phyloP scores from a whole-genome alignment of 2,888 invertebrate species.

The Pharmacophagus antenor region DNA sequence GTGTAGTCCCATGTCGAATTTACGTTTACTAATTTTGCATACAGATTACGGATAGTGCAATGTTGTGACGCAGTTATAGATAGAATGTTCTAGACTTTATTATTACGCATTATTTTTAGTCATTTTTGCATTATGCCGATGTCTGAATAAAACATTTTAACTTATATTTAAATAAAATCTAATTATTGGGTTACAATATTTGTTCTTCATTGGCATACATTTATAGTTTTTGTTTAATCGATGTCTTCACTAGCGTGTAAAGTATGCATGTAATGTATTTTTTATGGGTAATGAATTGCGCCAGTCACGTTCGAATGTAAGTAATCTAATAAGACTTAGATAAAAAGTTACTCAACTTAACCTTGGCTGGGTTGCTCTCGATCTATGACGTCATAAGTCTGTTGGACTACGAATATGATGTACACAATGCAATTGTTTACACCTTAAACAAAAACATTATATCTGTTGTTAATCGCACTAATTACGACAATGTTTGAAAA shows the following conservation, averaged over 20 bases:
- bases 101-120: background rate
- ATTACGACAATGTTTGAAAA: background rate
- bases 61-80: conserved; percentile 19
- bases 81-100: background rate
- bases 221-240: background rate
- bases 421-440: conserved; percentile 21
- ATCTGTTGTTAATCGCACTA: conserved; percentile 31
- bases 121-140: background rate
- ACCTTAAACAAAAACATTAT: conserved; percentile 15
- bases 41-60: conserved; percentile 31
- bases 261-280: conserved; percentile 2
- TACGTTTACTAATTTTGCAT: conserved; percentile 37
- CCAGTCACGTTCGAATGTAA: conserved; percentile 30
- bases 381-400: conserved; percentile 36
- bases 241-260: conserved; percentile 3
- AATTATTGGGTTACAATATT: too few species aligned
- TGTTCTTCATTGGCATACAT: too few species aligned
- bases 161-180: background rate
- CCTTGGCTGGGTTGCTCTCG: conserved; percentile 32
- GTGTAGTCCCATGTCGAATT: conserved; percentile 38
- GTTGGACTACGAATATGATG: conserved; percentile 26
- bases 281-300: conserved; percentile 26
- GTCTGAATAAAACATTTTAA: background rate
- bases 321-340: conserved; percentile 25
- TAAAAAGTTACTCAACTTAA: conserved; percentile 27